Evolutionary conservation across 2,888 invertebrate genomes (phyloP).

Genomic region (Catocala nupta): DNA sequence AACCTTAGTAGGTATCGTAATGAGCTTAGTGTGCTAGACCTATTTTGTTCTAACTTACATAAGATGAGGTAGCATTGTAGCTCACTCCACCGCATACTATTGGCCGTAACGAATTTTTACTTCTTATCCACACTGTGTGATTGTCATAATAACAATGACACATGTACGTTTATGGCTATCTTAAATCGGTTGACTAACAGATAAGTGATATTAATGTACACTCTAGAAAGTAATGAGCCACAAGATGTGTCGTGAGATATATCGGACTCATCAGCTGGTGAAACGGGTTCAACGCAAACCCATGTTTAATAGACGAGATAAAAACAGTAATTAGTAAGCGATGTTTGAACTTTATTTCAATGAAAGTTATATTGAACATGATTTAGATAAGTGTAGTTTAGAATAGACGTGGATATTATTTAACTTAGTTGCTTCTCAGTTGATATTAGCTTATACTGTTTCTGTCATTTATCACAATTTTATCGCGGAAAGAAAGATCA

Average conservation of each 20-base stretch:
- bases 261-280: slow-evolving; percentile 1
- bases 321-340: slow-evolving; percentile 3
- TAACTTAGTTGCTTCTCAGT: neutral
- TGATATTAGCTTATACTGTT: slow-evolving; percentile 43
- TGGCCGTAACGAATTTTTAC: no score
- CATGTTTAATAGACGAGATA: slow-evolving; percentile 2
- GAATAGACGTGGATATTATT: slow-evolving; percentile 23
- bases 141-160: no score
- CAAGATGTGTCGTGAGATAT: slow-evolving; percentile 29
- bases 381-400: slow-evolving; percentile 14
- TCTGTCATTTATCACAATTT: slow-evolving; percentile 66
- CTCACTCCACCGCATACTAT: no score
- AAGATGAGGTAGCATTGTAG: no score
- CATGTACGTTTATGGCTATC: no score
- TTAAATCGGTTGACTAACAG: no score
- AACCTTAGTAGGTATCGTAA: no score
- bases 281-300: neutral
- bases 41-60: no score
- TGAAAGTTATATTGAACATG: slow-evolving; percentile 13
- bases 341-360: slow-evolving; percentile 13
- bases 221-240: slow-evolving; percentile 24
- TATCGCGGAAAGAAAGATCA: slow-evolving; percentile 68
- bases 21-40: no score
- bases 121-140: no score
- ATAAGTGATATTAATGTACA: slow-evolving; percentile 20